phyloP scores from a whole-genome alignment of 2,888 invertebrate species.

The Epirrita christyi region DNA sequence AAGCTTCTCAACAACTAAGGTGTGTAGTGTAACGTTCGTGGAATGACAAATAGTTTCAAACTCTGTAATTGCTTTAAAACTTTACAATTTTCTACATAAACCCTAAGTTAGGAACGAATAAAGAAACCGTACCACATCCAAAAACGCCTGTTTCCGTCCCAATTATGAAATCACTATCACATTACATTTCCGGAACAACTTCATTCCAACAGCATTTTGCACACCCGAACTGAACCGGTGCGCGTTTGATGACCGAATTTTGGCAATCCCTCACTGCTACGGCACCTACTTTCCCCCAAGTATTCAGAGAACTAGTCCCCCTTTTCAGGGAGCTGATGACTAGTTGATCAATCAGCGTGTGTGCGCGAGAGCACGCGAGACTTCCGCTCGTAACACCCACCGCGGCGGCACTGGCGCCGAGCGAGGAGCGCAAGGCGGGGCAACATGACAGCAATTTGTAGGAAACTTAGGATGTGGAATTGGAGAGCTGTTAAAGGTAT shows the following conservation, averaged over 20 bases:
- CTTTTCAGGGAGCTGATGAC: constrained; percentile 10
- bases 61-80: constrained; percentile 21
- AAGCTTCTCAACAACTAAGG: constrained; percentile 23
- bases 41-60: constrained; percentile 40
- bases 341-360: constrained; percentile 45
- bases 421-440: constrained; percentile 41
- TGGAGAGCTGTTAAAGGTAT: constrained; percentile 10
- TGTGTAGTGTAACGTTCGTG: constrained; percentile 24
- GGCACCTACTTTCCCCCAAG: neutral
- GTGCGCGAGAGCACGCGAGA: constrained; percentile 63
- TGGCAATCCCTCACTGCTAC: neutral
- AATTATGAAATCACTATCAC: constrained; percentile 28
- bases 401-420: constrained; percentile 40
- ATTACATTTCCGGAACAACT: constrained; percentile 25
- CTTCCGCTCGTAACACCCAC: constrained; percentile 65
- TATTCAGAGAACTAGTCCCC: constrained; percentile 4
- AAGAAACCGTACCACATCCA: constrained; percentile 20
- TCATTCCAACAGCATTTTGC: constrained; percentile 24
- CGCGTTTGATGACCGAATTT: neutral
- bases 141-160: constrained; percentile 10
- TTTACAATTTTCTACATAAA: constrained; percentile 20
- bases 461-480: constrained; percentile 29
- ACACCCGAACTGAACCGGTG: neutral
- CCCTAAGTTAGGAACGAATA: constrained; percentile 5
- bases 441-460: constrained; percentile 29